A percentile compares a stretch with the other conserved stretches of the same genome.
Evolutionary conservation across 2,888 invertebrate species (phyloP).

Genomic region (Caenorhabditis sp.): DNA sequence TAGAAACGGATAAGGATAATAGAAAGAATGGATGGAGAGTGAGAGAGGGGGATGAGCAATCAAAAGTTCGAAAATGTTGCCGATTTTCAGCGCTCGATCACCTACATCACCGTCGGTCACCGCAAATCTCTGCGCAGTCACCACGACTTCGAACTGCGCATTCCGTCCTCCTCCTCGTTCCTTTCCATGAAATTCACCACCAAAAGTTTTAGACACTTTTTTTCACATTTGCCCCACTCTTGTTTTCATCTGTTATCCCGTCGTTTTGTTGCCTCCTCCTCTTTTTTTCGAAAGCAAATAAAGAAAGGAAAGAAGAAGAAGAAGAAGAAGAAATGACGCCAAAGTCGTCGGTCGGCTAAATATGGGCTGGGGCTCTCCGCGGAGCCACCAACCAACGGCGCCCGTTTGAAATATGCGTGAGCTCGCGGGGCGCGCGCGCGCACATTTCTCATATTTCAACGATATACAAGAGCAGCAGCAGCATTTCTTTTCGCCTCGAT

Average conservation of each 20-base stretch:
- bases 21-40: not conserved
- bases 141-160: conserved; percentile 80
- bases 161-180: conserved; percentile 37
- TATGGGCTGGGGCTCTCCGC: conserved; percentile 15
- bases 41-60: not conserved
- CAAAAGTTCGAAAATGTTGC: not conserved
- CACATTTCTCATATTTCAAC: conserved; percentile 49
- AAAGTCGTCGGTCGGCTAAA: conserved; percentile 17
- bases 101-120: conserved; percentile 82
- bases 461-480: conserved; percentile 25
- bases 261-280: conserved; percentile 1
- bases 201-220: conserved; percentile 16
- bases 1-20: not conserved
- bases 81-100: conserved; percentile 79
- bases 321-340: conserved; percentile 9
- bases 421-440: conserved; percentile 10
- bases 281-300: conserved; percentile 3
- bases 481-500: conserved; percentile 21
- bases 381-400: too few relatives aligned
- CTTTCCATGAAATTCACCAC: conserved; percentile 44
- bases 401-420: conserved; percentile 27
- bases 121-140: conserved; percentile 80
- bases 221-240: too few relatives aligned
- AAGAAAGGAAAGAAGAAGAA: conserved; percentile 11
- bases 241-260: not conserved